Conservation (phyloP, 2,113 vertebrate genomes). For the Gnathonemus echidnorhynchus region DNA sequence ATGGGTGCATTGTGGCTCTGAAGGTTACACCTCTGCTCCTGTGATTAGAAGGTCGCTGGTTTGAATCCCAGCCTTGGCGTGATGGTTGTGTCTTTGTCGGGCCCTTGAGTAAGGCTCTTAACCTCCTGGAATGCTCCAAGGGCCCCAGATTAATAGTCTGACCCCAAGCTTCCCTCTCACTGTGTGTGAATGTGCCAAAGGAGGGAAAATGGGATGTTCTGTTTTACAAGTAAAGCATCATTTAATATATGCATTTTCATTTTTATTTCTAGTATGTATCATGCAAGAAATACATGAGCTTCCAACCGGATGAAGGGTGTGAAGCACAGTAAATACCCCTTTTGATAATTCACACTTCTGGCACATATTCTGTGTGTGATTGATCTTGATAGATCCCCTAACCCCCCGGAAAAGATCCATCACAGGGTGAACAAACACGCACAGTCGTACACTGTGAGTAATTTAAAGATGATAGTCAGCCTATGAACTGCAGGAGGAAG, state of each 20-base stretch:
- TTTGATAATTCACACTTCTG: slow-evolving; percentile 3
- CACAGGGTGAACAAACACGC: background rate
- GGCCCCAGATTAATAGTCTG: background rate
- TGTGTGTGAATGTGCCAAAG: background rate
- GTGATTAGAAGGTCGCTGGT: background rate
- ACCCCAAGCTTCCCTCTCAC: background rate
- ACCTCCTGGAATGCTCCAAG: background rate
- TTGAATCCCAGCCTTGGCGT: background rate
- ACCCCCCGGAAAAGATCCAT: background rate
- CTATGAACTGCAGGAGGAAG: background rate
- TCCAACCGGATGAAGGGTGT: background rate
- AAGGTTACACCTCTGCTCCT: background rate
- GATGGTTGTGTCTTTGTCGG: background rate
- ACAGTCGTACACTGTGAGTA: background rate
- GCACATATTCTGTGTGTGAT: background rate
- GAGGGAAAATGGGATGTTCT: background rate
- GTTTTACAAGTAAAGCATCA: background rate
- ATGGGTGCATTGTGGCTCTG: background rate
- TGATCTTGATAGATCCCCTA: background rate
- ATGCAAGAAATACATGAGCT: background rate
- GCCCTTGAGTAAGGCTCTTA: background rate
- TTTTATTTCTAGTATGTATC: background rate
- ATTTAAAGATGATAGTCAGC: background rate
- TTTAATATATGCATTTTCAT: background rate
- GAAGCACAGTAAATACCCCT: background rate